Conservation (phyloP, 2,888 invertebrate species). For the Philonicus albiceps region DNA sequence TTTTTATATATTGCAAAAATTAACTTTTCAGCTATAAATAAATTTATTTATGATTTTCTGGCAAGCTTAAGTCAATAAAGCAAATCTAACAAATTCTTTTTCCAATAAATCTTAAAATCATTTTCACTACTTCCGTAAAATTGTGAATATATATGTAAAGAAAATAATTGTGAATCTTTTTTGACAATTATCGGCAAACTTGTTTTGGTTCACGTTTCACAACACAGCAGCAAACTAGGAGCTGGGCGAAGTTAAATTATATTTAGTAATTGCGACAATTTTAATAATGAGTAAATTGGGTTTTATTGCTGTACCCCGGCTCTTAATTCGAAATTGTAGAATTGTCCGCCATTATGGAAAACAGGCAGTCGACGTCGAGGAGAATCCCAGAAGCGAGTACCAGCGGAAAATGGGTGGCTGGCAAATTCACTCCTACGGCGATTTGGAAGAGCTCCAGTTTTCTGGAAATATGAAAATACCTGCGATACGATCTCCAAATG, state of each 20-base stretch:
- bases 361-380: background rate
- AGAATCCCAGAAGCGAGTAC: background rate
- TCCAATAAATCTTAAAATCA: background rate
- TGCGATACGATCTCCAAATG: conserved; percentile 72
- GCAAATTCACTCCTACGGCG: conserved; percentile 84
- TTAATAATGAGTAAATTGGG: background rate
- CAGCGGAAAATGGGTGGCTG: conserved; percentile 72
- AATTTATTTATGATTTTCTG: too few relatives aligned
- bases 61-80: background rate
- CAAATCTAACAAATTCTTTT: background rate
- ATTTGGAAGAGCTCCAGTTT: conserved; percentile 70
- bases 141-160: background rate
- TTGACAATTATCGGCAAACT: background rate
- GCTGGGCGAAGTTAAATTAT: background rate
- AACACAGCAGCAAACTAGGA: background rate
- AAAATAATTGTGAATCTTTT: background rate
- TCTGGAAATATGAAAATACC: conserved; percentile 73
- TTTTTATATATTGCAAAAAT: background rate
- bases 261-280: background rate
- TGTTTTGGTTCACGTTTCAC: background rate
- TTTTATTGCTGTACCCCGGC: background rate
- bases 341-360: background rate
- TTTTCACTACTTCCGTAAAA: background rate
- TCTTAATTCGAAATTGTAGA: background rate
- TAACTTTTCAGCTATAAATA: background rate